Evolutionary conservation across 2,888 invertebrate species (phyloP).

Genomic region (Bedellia somnulentella): DNA sequence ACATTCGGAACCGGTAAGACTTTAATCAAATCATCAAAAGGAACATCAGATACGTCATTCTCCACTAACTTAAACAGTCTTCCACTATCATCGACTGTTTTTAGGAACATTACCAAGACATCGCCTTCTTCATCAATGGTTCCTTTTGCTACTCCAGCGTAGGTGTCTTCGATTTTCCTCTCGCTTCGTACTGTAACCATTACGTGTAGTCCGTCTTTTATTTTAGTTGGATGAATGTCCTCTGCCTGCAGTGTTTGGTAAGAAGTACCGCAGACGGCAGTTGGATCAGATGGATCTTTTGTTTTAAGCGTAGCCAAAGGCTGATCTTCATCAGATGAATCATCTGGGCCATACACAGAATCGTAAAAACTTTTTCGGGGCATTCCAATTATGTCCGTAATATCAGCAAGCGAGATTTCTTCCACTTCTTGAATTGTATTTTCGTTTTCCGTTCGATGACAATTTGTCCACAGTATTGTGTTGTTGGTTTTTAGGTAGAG

Average conservation of each 20-base stretch:
- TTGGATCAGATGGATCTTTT: not conserved
- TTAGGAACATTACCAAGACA: not conserved
- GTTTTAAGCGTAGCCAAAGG: slow-evolving; percentile 5
- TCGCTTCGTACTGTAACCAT: too few relatives aligned
- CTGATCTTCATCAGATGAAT: slow-evolving; percentile 6
- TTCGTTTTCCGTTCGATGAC: too few relatives aligned
- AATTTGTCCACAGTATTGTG: too few relatives aligned
- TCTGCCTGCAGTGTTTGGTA: too few relatives aligned
- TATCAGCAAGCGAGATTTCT: too few relatives aligned
- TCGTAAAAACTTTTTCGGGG: not conserved
- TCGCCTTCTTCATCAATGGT: slow-evolving; percentile 2
- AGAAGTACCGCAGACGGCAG: not conserved
- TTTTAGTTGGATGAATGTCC: too few relatives aligned
- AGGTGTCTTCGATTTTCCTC: not conserved
- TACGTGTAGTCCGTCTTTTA: too few relatives aligned
- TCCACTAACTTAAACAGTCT: not conserved
- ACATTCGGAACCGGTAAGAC: too few relatives aligned
- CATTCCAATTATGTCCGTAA: not conserved
- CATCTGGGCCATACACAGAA: not conserved
- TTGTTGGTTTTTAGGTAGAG: too few relatives aligned
- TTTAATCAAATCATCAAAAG: too few relatives aligned
- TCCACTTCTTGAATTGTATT: too few relatives aligned
- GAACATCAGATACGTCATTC: too few relatives aligned
- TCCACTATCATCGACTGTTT: not conserved
- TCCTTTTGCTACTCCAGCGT: not conserved